Evolutionary conservation across 2,888 invertebrate genomes (phyloP).

Genomic region (Tetragnatha montana): DNA sequence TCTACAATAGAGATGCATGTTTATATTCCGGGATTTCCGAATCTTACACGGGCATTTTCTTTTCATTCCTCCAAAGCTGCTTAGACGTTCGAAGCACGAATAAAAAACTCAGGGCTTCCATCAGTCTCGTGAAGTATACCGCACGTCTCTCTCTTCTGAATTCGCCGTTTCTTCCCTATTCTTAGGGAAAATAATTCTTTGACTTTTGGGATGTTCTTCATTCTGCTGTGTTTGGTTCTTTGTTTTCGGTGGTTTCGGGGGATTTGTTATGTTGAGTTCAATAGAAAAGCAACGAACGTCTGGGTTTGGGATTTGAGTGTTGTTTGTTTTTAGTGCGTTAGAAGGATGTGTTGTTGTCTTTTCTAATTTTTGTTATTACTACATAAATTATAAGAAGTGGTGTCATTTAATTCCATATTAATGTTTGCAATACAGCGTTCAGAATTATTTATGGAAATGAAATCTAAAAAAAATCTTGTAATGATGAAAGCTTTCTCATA

Average conservation of each 20-base stretch:
- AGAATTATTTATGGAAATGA: too few species aligned
- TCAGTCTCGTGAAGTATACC: not conserved
- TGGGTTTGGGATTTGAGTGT: too few species aligned
- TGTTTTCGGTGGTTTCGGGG: not conserved
- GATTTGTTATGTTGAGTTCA: not conserved
- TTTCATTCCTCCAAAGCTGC: constrained; percentile 28
- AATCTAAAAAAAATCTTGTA: too few species aligned
- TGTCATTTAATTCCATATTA: too few species aligned
- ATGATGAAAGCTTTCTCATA: too few species aligned
- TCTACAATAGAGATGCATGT: not conserved
- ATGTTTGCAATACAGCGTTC: too few species aligned
- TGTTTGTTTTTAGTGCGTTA: too few species aligned
- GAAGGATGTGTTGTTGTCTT: too few species aligned
- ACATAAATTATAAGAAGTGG: too few species aligned
- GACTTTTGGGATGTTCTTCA: not conserved
- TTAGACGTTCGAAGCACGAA: not conserved
- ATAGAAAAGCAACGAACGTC: not conserved
- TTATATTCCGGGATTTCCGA: constrained; percentile 15
- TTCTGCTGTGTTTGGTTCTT: not conserved
- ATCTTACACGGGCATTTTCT: not conserved
- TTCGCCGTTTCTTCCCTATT: not conserved
- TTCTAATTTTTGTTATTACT: too few species aligned
- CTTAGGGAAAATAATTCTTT: not conserved
- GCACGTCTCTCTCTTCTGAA: not conserved
- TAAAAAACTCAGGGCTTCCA: not conserved